Evolutionary conservation across 2,888 invertebrate species (phyloP), one percentile per base, ranked within the genome.

Genomic region (Hoplodrina blanda): DNA sequence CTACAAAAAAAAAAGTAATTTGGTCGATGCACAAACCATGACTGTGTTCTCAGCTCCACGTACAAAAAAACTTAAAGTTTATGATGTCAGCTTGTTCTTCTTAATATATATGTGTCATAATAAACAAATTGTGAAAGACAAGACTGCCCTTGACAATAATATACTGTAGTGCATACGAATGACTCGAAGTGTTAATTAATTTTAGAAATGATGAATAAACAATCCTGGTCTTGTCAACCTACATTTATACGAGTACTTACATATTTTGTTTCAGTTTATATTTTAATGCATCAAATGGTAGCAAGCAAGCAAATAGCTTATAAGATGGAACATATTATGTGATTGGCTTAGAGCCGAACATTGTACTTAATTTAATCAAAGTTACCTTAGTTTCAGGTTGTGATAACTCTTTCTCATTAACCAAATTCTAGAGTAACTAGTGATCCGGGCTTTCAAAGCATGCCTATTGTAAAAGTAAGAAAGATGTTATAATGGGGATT

Each of bases 161-260:
- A 64, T 61, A 63, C 49, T 54, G 46, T 69, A 69, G 41, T 55
- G 61, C 54, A 68, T 50, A 55, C 20, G 7, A 55, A 74, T 80
- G 68, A 80, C 41, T 70, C 81, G 67, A 41, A 15, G 19, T 1
- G 15, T 44, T 69, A 53, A 65, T 73, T 77, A 76, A 73, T 73
- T 76, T 64, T 61, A 64, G 66, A 73, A 64, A 75, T 74, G 66
- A 69, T 76, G 41, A 61, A 66, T 54, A 33, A 62, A 63, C 30
- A 41, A 50, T 54, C 6, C 30, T 49, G 17, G 13, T 52, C 19
- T 15, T 20, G 15, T 46, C 49, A 33, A 67, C 19, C 49, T 55
- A 55, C 49, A 44, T 60, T 15, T 49, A 44, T 37, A 60, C n/a
- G n/a, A n/a, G n/a, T n/a, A n/a, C n/a, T n/a, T n/a, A n/a, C 13